phyloP scores from a whole-genome alignment of 2,888 invertebrate species.

The Hirtodrosophila trivittata region DNA sequence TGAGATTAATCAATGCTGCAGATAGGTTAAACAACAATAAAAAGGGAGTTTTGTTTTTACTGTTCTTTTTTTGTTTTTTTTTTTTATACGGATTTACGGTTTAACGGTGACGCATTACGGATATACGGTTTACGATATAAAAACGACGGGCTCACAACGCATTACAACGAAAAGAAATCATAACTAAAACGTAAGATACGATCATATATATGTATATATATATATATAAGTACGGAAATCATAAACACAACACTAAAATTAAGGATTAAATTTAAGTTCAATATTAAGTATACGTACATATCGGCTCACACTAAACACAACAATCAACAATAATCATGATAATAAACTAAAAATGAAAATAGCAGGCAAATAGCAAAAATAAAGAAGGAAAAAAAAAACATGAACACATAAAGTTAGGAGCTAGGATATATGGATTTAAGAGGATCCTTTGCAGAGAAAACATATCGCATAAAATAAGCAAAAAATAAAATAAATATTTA shows the following conservation, averaged over 20 bases:
- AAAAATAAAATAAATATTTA: constrained; percentile 2
- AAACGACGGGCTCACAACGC: constrained; percentile 18
- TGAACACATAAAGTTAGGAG: too few relatives aligned
- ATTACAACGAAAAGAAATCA: constrained; percentile 6
- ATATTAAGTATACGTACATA: constrained; percentile 7
- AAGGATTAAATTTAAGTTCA: constrained; percentile 5
- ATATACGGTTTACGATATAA: constrained; percentile 31
- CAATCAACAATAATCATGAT: too few relatives aligned
- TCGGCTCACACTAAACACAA: too few relatives aligned
- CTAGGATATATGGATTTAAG: too few relatives aligned
- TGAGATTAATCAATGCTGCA: constrained; percentile 95
- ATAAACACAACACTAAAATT: constrained; percentile 24
- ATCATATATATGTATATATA: too few relatives aligned
- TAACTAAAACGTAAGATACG: neutral
- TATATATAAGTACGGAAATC: constrained; percentile 8
- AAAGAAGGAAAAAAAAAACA: too few relatives aligned
- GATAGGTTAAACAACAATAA: constrained; percentile 54
- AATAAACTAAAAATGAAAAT: too few relatives aligned
- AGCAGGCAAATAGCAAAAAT: too few relatives aligned
- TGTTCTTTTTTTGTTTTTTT: constrained; percentile 5
- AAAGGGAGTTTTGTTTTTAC: constrained; percentile 7
- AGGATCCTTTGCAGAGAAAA: too few relatives aligned
- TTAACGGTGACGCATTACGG: constrained; percentile 34
- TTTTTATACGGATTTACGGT: constrained; percentile 14
- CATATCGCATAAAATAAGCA: neutral